A percentile compares a stretch with the other conserved stretches of the same genome.
These are phyloP conservation scores for Caenorhabditis afra DNA, from an alignment of 2,888 invertebrate genomes.

Conservation along the genomic window DNA sequence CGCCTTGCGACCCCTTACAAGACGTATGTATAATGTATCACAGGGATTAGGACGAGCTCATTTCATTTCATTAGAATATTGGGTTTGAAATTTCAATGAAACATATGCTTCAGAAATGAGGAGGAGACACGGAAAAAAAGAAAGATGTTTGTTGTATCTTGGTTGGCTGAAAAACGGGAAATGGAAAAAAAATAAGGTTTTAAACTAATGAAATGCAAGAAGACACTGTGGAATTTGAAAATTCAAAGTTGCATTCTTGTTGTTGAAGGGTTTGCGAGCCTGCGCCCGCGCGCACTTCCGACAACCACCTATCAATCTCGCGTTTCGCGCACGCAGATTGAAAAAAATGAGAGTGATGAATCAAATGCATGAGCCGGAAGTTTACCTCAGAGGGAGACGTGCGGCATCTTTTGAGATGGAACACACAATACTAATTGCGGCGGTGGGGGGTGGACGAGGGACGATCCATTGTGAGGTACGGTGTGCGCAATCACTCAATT, in stretches of 20 bases:
- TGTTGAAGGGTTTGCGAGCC: background rate
- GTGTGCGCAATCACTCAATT: conserved; percentile 54
- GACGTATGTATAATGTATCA: conserved; percentile 57
- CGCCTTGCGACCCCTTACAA: conserved; percentile 36
- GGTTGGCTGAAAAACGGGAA: too few relatives aligned
- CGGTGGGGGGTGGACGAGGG: too few relatives aligned
- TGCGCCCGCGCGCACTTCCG: conserved; percentile 28
- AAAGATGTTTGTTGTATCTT: conserved; percentile 3
- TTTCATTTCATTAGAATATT: conserved; percentile 56
- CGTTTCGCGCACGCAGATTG: conserved; percentile 9
- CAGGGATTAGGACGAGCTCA: conserved; percentile 46
- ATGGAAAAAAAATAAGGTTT: conserved; percentile 7
- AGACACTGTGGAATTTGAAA: conserved; percentile 1
- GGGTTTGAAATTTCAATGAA: conserved; percentile 41
- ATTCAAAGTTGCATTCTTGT: background rate
- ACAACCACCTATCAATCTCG: conserved; percentile 48
- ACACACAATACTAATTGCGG: conserved; percentile 51
- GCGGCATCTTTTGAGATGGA: conserved; percentile 50
- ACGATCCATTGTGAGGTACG: conserved; percentile 43
- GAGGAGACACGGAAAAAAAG: conserved; percentile 14
- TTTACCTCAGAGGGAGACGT: conserved; percentile 45
- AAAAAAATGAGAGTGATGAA: conserved; percentile 37
- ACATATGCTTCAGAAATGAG: conserved; percentile 40
- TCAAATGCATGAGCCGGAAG: conserved; percentile 56
- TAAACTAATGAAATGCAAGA: conserved; percentile 32